These are phyloP conservation scores for Bombus sylvicola DNA, from an alignment of 1,140 invertebrate species.

Conservation along the genomic window DNA sequence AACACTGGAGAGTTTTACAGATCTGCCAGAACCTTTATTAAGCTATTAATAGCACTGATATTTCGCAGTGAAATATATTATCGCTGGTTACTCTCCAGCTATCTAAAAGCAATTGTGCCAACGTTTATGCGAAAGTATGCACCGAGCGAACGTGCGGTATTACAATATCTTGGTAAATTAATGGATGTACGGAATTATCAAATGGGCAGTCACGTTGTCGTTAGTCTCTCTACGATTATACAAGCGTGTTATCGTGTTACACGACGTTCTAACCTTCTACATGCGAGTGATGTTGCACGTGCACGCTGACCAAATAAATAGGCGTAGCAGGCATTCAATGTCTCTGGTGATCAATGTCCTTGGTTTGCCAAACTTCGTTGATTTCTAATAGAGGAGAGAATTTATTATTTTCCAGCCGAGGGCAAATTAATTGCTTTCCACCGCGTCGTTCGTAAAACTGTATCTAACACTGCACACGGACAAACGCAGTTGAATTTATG, in stretches of 20 bases:
- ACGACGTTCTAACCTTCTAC: background rate
- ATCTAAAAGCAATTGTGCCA: background rate
- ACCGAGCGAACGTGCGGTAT: background rate
- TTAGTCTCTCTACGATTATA: constrained; percentile 5
- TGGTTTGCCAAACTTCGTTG: too few species aligned
- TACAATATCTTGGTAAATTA: constrained; percentile 16
- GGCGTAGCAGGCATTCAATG: background rate
- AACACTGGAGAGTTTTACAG: background rate
- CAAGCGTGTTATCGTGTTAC: constrained; percentile 5
- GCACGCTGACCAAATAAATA: background rate
- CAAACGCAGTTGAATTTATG: too few species aligned
- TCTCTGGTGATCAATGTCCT: background rate
- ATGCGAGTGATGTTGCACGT: background rate
- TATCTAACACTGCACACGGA: too few species aligned
- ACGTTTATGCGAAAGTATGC: background rate
- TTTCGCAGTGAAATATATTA: background rate
- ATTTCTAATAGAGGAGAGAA: background rate
- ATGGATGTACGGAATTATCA: background rate
- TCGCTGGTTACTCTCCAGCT: background rate
- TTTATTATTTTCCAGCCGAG: background rate
- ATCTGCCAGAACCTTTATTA: background rate
- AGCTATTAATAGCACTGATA: background rate
- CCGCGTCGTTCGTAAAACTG: background rate
- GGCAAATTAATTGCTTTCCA: background rate
- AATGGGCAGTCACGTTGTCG: background rate